Evolutionary conservation across 2,888 invertebrate genomes (phyloP), one percentile per base, ranked within the genome.

Genomic region (Teinopalpus imperialis): DNA sequence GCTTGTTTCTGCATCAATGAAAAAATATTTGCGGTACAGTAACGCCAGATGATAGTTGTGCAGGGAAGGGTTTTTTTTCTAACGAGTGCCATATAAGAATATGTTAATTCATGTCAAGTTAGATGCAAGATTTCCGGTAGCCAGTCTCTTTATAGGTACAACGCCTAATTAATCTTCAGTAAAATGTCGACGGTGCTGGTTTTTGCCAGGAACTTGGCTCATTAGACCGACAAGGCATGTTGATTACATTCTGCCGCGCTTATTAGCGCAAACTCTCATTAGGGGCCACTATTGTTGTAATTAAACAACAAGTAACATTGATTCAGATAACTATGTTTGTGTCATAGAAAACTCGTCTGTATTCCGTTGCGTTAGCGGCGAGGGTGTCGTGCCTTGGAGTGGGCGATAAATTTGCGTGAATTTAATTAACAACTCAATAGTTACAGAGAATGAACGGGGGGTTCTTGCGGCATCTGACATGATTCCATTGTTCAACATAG

Each of bases 231-330:
- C 82, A 79, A 81, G 78, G 87, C 81, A 87, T 81, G 87, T 87
- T 87, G 86, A 87, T 87, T 87, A 87, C 86, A 86, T 86, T 88
- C 81, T 86, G 82, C 78, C 81, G 85, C 76, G 81, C 86, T 87
- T 88, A 87, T 87, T 87, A 88, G 80, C 80, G 82, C 85, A 83
- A 85, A 85, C 79, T 85, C 87, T 87, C 86, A 86, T 87, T 87
- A 88, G 85, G 78, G 80, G 75, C 79, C 76, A 86, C 87, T 87
- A 87, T 87, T 88, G 87, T 88, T 87, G 83, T 86, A 87, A 88
- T 87, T 88, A 85, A 87, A 86, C 85, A 81, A 81, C 81, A 77
- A 75, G 74, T 74, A 74, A 77, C 73, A 73, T 71, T 73, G 69
- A 70, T 70, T 70, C 68, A 63, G 67, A 64, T 67, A 64, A 66